Percentiles rank a stretch among this genome's conserved stretches.
Evolutionary conservation across 23 tunicate species (phyloP).

Genomic region (Styela clava): DNA sequence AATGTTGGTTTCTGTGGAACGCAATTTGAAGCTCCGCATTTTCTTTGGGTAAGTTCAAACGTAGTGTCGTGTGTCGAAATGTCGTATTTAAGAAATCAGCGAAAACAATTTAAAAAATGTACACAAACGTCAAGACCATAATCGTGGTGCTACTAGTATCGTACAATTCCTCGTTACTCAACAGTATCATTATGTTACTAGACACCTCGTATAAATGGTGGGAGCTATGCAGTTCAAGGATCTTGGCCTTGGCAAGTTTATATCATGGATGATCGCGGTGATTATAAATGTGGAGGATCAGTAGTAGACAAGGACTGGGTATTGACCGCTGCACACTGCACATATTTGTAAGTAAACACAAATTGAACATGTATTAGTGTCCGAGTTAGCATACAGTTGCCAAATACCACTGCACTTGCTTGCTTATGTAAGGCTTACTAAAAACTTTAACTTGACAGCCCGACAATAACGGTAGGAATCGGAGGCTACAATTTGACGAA

Average conservation of each 20-base stretch:
- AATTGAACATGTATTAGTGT: too few relatives aligned
- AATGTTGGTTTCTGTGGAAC: neutral
- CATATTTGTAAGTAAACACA: neutral
- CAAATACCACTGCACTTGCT: too few relatives aligned
- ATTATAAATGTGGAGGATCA: neutral
- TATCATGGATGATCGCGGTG: neutral
- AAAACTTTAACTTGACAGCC: too few relatives aligned
- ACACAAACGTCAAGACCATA: too few relatives aligned
- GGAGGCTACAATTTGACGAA: neutral
- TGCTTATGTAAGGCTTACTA: too few relatives aligned
- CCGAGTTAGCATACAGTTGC: too few relatives aligned
- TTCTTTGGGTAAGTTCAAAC: neutral
- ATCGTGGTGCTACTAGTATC: too few relatives aligned
- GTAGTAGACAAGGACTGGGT: neutral
- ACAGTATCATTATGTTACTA: too few relatives aligned
- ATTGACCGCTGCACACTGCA: slow-evolving; percentile 19
- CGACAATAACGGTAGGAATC: neutral
- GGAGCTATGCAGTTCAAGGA: slow-evolving; percentile 7
- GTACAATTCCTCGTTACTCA: too few relatives aligned
- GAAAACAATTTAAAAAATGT: too few relatives aligned
- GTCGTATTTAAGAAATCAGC: too few relatives aligned
- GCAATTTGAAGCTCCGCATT: neutral
- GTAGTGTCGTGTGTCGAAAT: neutral
- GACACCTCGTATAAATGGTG: slow-evolving; percentile 16
- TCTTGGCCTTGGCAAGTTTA: slow-evolving; percentile 31